Evolutionary conservation across 2,888 invertebrate species (phyloP), one percentile per base, ranked within the genome.

Genomic region (Miltochrista miniata): DNA sequence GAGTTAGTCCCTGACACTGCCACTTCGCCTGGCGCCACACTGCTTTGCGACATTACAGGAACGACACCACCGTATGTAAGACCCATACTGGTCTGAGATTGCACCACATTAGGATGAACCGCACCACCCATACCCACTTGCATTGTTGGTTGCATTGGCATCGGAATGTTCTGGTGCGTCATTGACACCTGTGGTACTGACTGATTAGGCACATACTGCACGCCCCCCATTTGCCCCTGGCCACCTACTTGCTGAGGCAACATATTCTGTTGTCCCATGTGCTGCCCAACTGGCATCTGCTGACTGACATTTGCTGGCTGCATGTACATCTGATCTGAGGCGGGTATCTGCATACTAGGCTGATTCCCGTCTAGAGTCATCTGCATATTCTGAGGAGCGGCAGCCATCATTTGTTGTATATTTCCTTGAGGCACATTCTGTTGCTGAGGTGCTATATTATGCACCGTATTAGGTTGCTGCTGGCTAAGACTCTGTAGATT

Each of bases 341-440:
- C 82, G 70, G 92, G 91, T 82, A 92, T 90, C 83, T 92, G 92
- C 91, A 92, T 91, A 74, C 85, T 88, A 24, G 89, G 82, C 84
- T 92, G 92, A 86, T 91, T 92, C 79, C 85, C 87, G 80, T 92
- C 92, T 73, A 92, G 83, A 76, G 91, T 85, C 89, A 92, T 90
- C 77, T 92, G 92, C 85, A 92, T 90, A 80, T 90, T 92, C 77
- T 92, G 92, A 39, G 90, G 85, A 24, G 91, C 77, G 48, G 92
- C 86, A 18, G 92, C 77, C 87, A 93, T 93, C 83, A 93, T 90
- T 68, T 93, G 93, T 66, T 93, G 93, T 62, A 94, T 92, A 64
- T 93, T 90, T 52, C 92, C 93, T 79, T 93, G 93, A 12, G 92
- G 90, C 74, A 93, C 92, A 64, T 87, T 93, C 58, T 92, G 92